Base-by-base conservation (phyloP, 2,888 invertebrate genomes). In the Uloborus plumipes region DNA sequence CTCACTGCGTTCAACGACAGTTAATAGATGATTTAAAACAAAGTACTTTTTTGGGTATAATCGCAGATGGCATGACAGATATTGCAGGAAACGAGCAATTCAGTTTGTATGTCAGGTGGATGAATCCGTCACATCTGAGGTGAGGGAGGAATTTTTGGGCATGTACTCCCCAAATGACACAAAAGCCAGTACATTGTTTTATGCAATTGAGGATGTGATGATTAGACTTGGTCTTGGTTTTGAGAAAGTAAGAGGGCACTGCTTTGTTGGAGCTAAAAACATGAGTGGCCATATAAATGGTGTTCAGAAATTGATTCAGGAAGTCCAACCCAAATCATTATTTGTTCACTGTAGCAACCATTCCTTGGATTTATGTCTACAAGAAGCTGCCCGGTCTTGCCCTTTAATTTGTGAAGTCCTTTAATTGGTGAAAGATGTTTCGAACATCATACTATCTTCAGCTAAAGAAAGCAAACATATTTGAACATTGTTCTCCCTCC, bases 61-160 rank as follows among this genome's bases (percentile, higher is more conserved):
- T 84, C 51, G 81, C 80, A 4, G 84, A 84, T 58, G 81, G 84
- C 4, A 26, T 4, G 4, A 26, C 26, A 26, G 26, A 26, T 26
- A 26, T 22, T n/a, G n/a, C 73, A 13, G 84, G 70, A 1, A 61
- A 67, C n/a, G 84, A 84, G 26, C 80, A 84, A 59, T 67, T 84
- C 18, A 47, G 82, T 4, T 31, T 84, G 2, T 83, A 75, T 39
- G 14, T 75, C 1, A 59, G 66, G 31, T 65, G 49, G 47, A 65
- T 65, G 66, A 47, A 65, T 47, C 66, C 47, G 16, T 47, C 47
- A 65, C 47, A 47, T 47, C 9, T 65, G 47, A 65, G 20, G 47
- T 47, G 49, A 47, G 20, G 3, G 22, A 65, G 31, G 66, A 47
- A 4, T 65, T 65, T 22, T 26, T 16, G 26, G 67, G 31, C 53